phyloP scores from a whole-genome alignment of 1,140 invertebrate species.

The Rhagoletis pomonella region DNA sequence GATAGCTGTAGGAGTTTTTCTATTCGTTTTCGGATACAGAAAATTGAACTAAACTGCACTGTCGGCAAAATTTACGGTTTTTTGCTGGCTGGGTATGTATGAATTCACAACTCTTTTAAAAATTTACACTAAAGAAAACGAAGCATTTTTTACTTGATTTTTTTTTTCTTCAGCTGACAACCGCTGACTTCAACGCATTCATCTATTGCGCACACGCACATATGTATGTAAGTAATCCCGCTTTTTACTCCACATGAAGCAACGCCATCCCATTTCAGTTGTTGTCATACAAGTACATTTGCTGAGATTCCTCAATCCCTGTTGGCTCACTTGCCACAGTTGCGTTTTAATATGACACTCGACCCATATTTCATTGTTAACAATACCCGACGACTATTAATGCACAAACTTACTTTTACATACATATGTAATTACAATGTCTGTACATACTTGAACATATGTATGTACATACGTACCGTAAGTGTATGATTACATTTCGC shows the following conservation, averaged over 20 bases:
- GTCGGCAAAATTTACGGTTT: too few species aligned
- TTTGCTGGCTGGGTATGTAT: too few species aligned
- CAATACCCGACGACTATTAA: constrained; percentile 42
- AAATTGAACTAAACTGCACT: too few species aligned
- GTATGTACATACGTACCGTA: not conserved
- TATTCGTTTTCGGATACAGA: too few species aligned
- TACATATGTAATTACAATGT: too few species aligned
- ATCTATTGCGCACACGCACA: not conserved
- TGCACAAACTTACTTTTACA: too few species aligned
- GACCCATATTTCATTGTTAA: constrained; percentile 50
- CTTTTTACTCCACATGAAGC: not conserved
- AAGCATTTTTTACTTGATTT: constrained; percentile 5
- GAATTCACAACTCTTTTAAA: too few species aligned
- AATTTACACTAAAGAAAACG: not conserved
- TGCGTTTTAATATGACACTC: constrained; percentile 49
- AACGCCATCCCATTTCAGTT: not conserved
- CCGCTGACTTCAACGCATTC: not conserved
- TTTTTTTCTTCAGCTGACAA: constrained; percentile 42
- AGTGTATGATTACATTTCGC: not conserved
- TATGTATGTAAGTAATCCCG: not conserved
- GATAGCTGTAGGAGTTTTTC: too few species aligned
- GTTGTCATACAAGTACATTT: not conserved
- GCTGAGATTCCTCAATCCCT: constrained; percentile 29
- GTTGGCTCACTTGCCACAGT: constrained; percentile 49
- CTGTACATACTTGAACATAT: not conserved